Percentiles rank a stretch among this genome's conserved stretches.
These are phyloP conservation scores for Ceratotherium simum DNA, from an alignment of 2,113 vertebrate genomes.

Conservation along the genomic window DNA sequence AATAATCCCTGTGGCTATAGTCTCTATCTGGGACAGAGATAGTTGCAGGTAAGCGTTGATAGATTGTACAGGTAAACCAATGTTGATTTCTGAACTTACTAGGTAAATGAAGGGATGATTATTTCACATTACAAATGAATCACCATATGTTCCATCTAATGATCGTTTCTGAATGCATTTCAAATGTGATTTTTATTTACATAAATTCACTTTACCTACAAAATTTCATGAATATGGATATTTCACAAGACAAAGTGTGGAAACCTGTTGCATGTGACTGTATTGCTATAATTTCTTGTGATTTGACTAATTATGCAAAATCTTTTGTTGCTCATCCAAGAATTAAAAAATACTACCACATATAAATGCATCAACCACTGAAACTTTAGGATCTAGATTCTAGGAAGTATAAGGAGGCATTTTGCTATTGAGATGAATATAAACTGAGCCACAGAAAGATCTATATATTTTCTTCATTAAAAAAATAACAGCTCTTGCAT, in stretches of 20 bases:
- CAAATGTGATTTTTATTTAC: constrained; percentile 35
- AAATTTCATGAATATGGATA: constrained; percentile 28
- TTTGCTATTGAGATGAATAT: constrained; percentile 4
- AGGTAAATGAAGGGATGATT: constrained; percentile 3
- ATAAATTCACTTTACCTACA: not conserved
- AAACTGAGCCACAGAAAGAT: not conserved
- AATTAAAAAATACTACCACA: constrained; percentile 1
- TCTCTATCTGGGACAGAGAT: not conserved
- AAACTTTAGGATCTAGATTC: not conserved
- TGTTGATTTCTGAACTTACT: constrained; percentile 9
- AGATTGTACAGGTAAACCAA: not conserved
- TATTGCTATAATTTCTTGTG: not conserved
- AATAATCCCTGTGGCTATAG: not conserved
- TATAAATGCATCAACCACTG: not conserved
- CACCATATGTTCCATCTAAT: constrained; percentile 18
- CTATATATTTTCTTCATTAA: constrained; percentile 29
- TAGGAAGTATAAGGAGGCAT: not conserved
- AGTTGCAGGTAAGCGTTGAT: not conserved
- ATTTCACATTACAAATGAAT: constrained; percentile 22
- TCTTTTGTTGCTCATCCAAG: constrained; percentile 14
- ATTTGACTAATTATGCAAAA: constrained; percentile 34
- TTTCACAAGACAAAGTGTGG: not conserved
- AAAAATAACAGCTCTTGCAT: not conserved
- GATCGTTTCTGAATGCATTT: constrained; percentile 18
- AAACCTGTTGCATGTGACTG: not conserved